Base-by-base conservation (phyloP, 2,113 vertebrate species). In the Synodontis membranacea region DNA sequence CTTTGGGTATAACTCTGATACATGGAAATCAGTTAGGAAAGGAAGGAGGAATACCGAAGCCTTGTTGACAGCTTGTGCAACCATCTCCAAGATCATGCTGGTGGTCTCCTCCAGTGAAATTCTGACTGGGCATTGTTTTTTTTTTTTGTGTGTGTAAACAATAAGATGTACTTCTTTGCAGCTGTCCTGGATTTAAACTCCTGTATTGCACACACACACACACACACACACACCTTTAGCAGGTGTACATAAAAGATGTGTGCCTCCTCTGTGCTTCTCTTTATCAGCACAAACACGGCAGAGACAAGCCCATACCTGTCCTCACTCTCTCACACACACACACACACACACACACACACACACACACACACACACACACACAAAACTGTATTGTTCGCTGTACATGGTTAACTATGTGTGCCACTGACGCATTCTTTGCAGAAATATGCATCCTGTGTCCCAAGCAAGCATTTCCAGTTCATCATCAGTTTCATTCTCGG, bases 261-360 rank as follows among this genome's bases (percentile, higher is more conserved):
- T 74, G 70, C 0, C 23, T 25, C 25, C 37, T 42, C 39, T 74
- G 2, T 25, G 7, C n/a, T n/a, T n/a, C n/a, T n/a, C n/a, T n/a
- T n/a, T n/a, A 62, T 70, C 39, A 39, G 92, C 89, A 91, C 86
- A 92, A 89, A 72, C 21, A 91, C 84, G 31, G 34, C 70, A 76
- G 37, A 81, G 46, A 80, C 84, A 68, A 76, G 80, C 68, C 50
- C 12, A 58, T 52, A 78, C 82, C 50, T 84, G 82, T 42, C 31
- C 19, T 56, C 3, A 4, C 44, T 66, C 17, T 66, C 46, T 34
- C 52, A 79, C 62, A 80, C 74, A 72, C n/a, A 72, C 72, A 28
- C 56, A 54, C 17, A 3, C 25, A 58, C 54, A 81, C 54, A 74
- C 50, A 75, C 31, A 81, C 83, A 44, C 62, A 48, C 37, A 80